These are phyloP conservation scores for Aphis craccivora DNA, from an alignment of 1,140 invertebrate species.

Conservation along the genomic window DNA sequence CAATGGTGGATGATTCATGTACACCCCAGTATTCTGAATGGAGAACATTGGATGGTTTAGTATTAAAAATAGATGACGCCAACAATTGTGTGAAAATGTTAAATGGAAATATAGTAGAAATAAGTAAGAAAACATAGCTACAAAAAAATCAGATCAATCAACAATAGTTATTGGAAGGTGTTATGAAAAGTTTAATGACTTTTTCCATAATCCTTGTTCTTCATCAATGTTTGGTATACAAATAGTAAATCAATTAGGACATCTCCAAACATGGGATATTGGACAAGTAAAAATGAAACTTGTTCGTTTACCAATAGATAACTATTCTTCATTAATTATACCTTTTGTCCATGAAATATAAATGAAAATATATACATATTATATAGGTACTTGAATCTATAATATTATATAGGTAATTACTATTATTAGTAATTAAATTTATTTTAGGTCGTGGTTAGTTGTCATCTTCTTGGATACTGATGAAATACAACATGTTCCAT, in stretches of 20 bases:
- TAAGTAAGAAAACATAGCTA: slow-evolving; percentile 6
- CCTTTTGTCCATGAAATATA: neutral
- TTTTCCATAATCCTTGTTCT: neutral
- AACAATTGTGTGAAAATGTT: neutral
- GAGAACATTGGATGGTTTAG: neutral
- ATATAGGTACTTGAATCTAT: neutral
- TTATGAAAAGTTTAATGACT: neutral
- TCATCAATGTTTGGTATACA: neutral
- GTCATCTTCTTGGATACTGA: neutral
- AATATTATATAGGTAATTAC: neutral
- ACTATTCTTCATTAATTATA: neutral
- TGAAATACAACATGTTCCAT: neutral
- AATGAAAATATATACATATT: neutral
- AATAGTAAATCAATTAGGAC: neutral
- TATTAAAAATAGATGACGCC: neutral
- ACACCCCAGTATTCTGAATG: neutral
- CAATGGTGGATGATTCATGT: neutral
- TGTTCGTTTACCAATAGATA: neutral
- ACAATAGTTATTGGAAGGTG: slow-evolving; percentile 10
- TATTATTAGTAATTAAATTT: neutral
- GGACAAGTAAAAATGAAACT: neutral
- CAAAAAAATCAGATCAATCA: neutral
- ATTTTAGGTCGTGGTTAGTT: neutral
- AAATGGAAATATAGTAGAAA: neutral
- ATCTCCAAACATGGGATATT: neutral